phyloP scores from a whole-genome alignment of 2,797 vertebrate genomes.

The Emys orbicularis region DNA sequence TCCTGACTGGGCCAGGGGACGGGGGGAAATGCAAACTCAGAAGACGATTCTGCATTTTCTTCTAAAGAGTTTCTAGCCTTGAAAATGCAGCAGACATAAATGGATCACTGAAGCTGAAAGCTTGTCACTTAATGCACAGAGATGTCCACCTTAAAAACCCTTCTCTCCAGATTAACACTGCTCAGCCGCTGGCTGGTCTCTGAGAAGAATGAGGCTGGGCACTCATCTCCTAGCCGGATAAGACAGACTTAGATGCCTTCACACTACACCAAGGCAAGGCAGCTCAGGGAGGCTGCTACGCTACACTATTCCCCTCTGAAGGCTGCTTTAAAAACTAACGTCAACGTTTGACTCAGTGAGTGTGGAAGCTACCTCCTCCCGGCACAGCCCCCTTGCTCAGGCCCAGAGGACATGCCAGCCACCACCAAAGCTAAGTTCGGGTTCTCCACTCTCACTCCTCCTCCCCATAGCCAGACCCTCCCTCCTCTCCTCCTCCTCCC shows the following conservation, averaged over 20 bases:
- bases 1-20: background rate
- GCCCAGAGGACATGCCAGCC: background rate
- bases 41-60: slow-evolving; percentile 15
- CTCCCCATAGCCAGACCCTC: background rate
- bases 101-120: background rate
- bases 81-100: background rate
- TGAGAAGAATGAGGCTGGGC: background rate
- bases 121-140: background rate
- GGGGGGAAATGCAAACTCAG: background rate
- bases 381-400: background rate
- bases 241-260: background rate
- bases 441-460: background rate
- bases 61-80: background rate
- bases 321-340: background rate
- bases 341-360: background rate
- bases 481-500: slow-evolving; percentile 4
- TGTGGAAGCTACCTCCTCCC: background rate
- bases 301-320: background rate
- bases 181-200: background rate
- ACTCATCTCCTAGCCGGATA: background rate
- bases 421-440: accelerated
- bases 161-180: background rate
- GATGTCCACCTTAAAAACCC: background rate
- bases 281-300: background rate
- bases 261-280: background rate